Evolutionary conservation across 1,140 invertebrate genomes (phyloP).

Genomic region (Dreissena rostriformis): DNA sequence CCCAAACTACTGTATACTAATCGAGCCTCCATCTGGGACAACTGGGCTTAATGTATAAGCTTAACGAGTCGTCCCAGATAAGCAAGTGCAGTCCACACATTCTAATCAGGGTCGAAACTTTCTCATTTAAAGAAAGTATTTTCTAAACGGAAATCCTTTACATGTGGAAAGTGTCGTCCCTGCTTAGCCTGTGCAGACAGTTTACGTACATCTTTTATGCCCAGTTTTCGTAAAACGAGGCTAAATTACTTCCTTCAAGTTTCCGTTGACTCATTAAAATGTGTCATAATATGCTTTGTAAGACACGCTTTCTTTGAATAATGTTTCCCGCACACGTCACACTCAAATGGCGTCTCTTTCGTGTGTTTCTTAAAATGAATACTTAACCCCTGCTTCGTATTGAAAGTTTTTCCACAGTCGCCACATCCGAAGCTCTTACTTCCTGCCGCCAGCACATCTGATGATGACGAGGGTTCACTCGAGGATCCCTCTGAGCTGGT

Average conservation of each 20-base stretch:
- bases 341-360: slow-evolving; percentile 97
- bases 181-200: too few species aligned
- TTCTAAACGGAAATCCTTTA: too few species aligned
- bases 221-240: too few species aligned
- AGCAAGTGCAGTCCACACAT: too few species aligned
- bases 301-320: slow-evolving; percentile 54
- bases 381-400: slow-evolving; percentile 83
- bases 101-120: too few species aligned
- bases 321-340: slow-evolving; percentile 88
- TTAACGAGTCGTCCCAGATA: too few species aligned
- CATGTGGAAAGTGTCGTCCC: too few species aligned
- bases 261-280: slow-evolving; percentile 23
- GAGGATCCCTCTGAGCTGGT: not conserved
- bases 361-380: slow-evolving; percentile 91
- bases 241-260: not conserved
- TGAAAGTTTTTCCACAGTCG: slow-evolving; percentile 92
- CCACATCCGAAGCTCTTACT: slow-evolving; percentile 90
- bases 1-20: too few species aligned
- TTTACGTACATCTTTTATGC: too few species aligned
- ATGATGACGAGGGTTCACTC: not conserved
- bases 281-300: slow-evolving; percentile 51
- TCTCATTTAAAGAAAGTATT: too few species aligned
- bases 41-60: too few species aligned
- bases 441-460: not conserved
- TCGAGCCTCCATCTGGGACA: too few species aligned